Percentiles rank a stretch among this genome's conserved stretches.
These are phyloP conservation scores for Oxyruncus cristatus DNA, from an alignment of 2,113 vertebrate genomes.

Conservation along the genomic window DNA sequence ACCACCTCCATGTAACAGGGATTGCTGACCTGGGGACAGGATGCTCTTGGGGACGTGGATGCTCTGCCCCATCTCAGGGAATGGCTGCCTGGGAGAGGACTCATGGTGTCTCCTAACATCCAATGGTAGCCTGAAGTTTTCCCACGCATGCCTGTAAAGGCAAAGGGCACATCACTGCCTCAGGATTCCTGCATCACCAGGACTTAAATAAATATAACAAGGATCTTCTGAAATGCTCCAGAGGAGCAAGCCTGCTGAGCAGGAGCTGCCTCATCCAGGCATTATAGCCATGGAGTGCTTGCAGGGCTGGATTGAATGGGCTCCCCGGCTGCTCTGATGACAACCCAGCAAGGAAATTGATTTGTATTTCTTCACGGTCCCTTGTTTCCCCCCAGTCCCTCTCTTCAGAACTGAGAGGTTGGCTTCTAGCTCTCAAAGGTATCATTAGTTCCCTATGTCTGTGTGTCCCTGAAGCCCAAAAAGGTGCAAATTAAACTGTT, in stretches of 20 bases:
- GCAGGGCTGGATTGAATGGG: fast-evolving
- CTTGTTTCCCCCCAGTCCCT: not conserved
- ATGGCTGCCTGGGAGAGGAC: not conserved
- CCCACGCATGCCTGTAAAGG: not conserved
- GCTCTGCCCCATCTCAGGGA: not conserved
- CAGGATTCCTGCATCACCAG: not conserved
- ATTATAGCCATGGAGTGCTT: not conserved
- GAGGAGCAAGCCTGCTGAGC: not conserved
- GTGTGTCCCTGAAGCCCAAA: too few species aligned
- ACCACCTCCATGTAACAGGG: not conserved
- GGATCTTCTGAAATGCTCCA: not conserved
- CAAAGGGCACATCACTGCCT: not conserved
- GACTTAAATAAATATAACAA: not conserved
- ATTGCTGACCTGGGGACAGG: not conserved
- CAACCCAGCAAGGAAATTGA: not conserved
- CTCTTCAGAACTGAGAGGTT: not conserved
- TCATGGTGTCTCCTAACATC: not conserved
- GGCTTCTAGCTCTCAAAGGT: not conserved
- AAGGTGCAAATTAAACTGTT: too few species aligned
- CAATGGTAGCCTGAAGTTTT: not conserved
- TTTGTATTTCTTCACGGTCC: not conserved
- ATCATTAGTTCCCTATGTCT: not conserved
- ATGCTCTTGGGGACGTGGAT: not conserved
- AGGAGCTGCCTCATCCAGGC: not conserved
- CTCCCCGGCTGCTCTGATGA: fast-evolving